phyloP scores from a whole-genome alignment of 2,797 vertebrate genomes.

The Synaphobranchus kaupii region DNA sequence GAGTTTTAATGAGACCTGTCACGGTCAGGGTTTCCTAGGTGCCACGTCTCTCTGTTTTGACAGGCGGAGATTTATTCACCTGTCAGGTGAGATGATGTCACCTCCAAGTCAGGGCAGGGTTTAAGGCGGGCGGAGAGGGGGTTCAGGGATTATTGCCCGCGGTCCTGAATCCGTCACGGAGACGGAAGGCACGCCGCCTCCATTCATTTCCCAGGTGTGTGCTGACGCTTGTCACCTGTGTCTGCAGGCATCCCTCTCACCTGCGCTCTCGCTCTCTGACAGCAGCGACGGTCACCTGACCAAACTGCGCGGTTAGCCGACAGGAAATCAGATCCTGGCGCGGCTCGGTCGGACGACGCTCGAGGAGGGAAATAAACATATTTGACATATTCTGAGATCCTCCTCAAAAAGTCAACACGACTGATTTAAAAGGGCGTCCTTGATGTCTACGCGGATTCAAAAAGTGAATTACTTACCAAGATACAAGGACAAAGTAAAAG shows the following conservation, averaged over 20 bases:
- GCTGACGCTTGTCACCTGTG: conserved; percentile 36
- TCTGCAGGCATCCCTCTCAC: not conserved
- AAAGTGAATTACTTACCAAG: conserved; percentile 48
- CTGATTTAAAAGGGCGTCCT: conserved; percentile 73
- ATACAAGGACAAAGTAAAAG: conserved; percentile 58
- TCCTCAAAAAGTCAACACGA: conserved; percentile 53
- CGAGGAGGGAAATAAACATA: not conserved
- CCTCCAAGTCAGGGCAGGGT: conserved; percentile 42
- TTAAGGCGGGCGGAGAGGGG: conserved; percentile 46
- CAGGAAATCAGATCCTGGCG: too few species aligned
- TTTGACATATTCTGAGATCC: not conserved
- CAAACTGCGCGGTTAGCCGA: too few species aligned
- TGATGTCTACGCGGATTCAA: conserved; percentile 61
- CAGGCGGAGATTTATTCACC: conserved; percentile 69
- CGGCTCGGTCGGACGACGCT: too few species aligned
- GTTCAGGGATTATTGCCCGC: conserved; percentile 68
- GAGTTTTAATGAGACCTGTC: conserved; percentile 74
- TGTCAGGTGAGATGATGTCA: conserved; percentile 69
- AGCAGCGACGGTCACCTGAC: not conserved
- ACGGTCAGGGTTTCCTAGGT: conserved; percentile 54
- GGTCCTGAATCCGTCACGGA: conserved; percentile 64
- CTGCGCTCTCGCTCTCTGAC: not conserved
- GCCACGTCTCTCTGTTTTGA: conserved; percentile 41
- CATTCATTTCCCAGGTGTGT: conserved; percentile 21
- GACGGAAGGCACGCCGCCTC: not conserved